phyloP scores from a whole-genome alignment of 1,140 invertebrate genomes.

The Diorhabda elongata region DNA sequence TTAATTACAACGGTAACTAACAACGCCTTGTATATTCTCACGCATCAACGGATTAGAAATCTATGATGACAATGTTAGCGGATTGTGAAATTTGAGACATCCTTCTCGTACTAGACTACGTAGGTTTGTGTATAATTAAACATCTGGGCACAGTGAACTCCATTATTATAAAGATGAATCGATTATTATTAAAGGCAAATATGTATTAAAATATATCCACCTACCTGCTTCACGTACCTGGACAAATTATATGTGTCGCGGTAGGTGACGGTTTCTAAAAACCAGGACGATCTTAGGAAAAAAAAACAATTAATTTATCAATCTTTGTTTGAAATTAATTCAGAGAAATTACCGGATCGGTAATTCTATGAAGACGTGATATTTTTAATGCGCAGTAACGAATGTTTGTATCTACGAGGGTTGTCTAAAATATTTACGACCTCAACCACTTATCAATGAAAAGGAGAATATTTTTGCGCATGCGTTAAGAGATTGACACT shows the following conservation, averaged over 20 bases:
- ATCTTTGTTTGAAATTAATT: too few species aligned
- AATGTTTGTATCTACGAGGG: too few species aligned
- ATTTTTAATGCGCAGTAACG: too few species aligned
- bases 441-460: too few species aligned
- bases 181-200: neutral
- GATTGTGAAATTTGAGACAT: constrained; percentile 1
- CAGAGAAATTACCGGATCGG: too few species aligned
- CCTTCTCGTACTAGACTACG: neutral
- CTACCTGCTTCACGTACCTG: neutral
- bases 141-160: constrained; percentile 1
- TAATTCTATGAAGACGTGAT: too few species aligned
- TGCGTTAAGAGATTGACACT: too few species aligned
- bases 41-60: constrained; percentile 2
- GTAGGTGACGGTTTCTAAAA: neutral
- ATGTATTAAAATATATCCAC: neutral
- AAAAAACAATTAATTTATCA: too few species aligned
- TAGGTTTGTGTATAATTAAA: constrained; percentile 1
- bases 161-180: neutral
- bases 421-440: too few species aligned
- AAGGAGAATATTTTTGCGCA: too few species aligned
- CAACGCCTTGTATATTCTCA: neutral
- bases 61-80: neutral
- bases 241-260: neutral
- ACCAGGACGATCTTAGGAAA: too few species aligned
- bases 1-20: neutral